Evolutionary conservation across 2,888 invertebrate genomes (phyloP).

Genomic region (Oxystoma pomonae): DNA sequence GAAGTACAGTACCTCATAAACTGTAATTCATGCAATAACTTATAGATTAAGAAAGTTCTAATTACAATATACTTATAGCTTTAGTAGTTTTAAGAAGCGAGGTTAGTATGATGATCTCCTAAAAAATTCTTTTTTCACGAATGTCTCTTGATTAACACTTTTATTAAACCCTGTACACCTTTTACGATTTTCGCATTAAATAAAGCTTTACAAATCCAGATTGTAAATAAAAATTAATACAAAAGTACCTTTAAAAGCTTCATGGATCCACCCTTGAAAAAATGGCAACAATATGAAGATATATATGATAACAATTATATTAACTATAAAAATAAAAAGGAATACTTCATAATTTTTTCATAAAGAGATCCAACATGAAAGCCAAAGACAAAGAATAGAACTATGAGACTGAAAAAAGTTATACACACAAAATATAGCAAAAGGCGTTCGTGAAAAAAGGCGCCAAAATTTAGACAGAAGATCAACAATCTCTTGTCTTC

Average conservation of each 20-base stretch:
- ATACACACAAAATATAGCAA: slow-evolving; percentile 1
- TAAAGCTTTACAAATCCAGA: too few species aligned
- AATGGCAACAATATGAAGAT: too few species aligned
- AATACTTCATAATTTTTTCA: too few species aligned
- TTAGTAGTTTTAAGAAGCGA: slow-evolving; percentile 48
- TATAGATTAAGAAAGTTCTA: slow-evolving; percentile 48
- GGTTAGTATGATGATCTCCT: slow-evolving; percentile 43
- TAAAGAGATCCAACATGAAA: too few species aligned
- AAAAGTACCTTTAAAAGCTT: too few species aligned
- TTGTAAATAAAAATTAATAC: too few species aligned
- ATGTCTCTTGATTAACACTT: slow-evolving; percentile 1
- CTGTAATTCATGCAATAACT: slow-evolving; percentile 54
- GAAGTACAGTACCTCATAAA: slow-evolving; percentile 52
- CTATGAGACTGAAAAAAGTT: slow-evolving; percentile 8
- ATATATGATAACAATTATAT: too few species aligned
- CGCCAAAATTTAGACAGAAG: slow-evolving; percentile 13
- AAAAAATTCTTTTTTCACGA: slow-evolving; percentile 17
- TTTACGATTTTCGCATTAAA: too few species aligned
- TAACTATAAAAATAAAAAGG: too few species aligned
- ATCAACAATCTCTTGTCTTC: slow-evolving; percentile 6
- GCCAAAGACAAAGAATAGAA: slow-evolving; percentile 1
- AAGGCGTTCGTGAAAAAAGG: slow-evolving; percentile 19
- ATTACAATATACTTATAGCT: slow-evolving; percentile 50
- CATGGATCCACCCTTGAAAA: too few species aligned
- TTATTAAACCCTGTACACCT: background rate